Conservation (phyloP, 2,888 invertebrate genomes). For the Achlya flavicornis region DNA sequence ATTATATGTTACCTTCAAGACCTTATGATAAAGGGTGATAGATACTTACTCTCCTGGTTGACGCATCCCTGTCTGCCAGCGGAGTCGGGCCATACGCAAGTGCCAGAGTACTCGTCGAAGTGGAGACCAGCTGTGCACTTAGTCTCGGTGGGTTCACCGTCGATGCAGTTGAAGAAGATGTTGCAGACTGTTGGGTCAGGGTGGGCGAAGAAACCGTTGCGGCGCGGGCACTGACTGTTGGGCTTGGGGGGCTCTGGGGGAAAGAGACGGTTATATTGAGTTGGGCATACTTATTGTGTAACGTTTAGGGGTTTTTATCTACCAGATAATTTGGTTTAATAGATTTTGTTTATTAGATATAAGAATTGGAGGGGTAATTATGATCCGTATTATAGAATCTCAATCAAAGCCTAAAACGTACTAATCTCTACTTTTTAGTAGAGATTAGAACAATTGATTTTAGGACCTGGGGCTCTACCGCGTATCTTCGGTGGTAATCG, state of each 20-base stretch:
- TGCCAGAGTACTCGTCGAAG: slow-evolving; percentile 94
- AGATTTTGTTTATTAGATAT: no score
- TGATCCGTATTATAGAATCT: no score
- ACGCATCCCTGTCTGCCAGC: slow-evolving; percentile 90
- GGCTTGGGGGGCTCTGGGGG: slow-evolving; percentile 89
- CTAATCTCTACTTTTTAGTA: no score
- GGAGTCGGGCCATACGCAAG: slow-evolving; percentile 94
- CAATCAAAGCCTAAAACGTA: no score
- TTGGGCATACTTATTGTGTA: background rate
- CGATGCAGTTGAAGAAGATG: slow-evolving; percentile 94
- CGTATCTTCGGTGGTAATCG: no score
- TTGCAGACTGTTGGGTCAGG: slow-evolving; percentile 92
- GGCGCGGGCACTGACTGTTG: slow-evolving; percentile 89
- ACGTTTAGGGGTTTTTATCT: no score
- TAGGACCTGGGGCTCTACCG: no score
- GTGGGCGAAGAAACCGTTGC: slow-evolving; percentile 96
- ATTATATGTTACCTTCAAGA: no score
- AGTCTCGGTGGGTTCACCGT: slow-evolving; percentile 91
- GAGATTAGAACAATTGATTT: no score
- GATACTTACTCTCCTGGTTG: slow-evolving; percentile 79
- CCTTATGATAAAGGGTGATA: background rate
- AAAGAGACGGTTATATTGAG: slow-evolving; percentile 15
- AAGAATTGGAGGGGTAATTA: no score
- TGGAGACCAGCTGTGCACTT: slow-evolving; percentile 94
- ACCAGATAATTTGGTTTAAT: no score